phyloP scores from a whole-genome alignment of 2,888 invertebrate genomes.

The Lithophane socia region DNA sequence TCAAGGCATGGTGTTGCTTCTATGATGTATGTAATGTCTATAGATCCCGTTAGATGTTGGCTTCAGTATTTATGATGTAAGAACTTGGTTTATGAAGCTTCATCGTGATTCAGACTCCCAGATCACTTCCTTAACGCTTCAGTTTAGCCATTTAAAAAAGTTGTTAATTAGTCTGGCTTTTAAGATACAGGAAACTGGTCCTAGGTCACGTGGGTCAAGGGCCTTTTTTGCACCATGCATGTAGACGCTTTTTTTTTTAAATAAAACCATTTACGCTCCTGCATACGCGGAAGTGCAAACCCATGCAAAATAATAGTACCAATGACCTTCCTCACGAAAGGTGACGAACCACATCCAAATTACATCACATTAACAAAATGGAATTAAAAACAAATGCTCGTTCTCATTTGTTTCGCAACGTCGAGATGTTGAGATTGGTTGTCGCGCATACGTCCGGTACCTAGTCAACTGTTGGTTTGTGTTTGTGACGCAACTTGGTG shows the following conservation, averaged over 20 bases:
- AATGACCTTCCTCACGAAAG: slow-evolving; percentile 45
- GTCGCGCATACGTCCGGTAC: slow-evolving; percentile 78
- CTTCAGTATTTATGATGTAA: slow-evolving; percentile 7
- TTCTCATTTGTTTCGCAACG: slow-evolving; percentile 74
- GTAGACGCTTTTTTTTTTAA: background rate
- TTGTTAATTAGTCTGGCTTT: background rate
- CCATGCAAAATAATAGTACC: slow-evolving; percentile 35
- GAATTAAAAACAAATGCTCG: slow-evolving; percentile 72
- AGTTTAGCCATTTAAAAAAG: background rate
- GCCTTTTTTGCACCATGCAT: slow-evolving; percentile 34
- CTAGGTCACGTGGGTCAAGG: slow-evolving; percentile 14
- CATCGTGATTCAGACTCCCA: background rate
- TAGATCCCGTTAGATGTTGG: slow-evolving; percentile 29
- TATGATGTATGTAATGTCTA: slow-evolving; percentile 40
- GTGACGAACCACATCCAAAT: slow-evolving; percentile 36
- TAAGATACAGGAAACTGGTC: slow-evolving; percentile 9
- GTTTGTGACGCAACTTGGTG: slow-evolving; percentile 74
- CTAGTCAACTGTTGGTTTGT: slow-evolving; percentile 55
- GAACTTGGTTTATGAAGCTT: slow-evolving; percentile 6
- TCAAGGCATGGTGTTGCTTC: slow-evolving; percentile 71
- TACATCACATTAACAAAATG: slow-evolving; percentile 68
- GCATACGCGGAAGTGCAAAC: slow-evolving; percentile 43
- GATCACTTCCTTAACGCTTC: background rate
- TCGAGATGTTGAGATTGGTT: slow-evolving; percentile 75
- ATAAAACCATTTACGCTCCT: background rate